Percentiles rank a stretch among this genome's conserved stretches.
Conservation (phyloP, 2,797 vertebrate genomes). For the Peromyscus melanophrys region DNA sequence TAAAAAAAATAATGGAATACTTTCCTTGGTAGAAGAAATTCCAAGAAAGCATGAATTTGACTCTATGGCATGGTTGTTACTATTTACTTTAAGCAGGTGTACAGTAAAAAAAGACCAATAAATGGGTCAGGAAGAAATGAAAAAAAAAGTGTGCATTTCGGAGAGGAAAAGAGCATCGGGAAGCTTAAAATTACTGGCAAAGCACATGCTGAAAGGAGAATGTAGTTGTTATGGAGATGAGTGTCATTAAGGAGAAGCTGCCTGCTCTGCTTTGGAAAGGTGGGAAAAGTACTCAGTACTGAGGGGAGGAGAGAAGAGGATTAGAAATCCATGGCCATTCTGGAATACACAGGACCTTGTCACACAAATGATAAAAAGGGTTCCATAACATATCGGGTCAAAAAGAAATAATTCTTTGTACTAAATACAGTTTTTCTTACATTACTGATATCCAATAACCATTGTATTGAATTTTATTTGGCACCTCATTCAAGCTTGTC, state of each 20-base stretch:
- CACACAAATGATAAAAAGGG: neutral
- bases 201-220: neutral
- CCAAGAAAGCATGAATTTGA: neutral
- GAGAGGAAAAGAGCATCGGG: neutral
- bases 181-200: neutral
- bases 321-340: neutral
- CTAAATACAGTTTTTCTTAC: neutral
- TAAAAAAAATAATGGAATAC: neutral
- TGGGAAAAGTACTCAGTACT: neutral
- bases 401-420: constrained; percentile 22
- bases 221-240: neutral
- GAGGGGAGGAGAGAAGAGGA: neutral
- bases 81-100: neutral
- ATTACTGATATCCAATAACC: constrained; percentile 35
- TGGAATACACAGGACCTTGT: neutral
- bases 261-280: too few relatives aligned
- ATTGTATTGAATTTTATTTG: constrained; percentile 65
- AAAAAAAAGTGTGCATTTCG: neutral
- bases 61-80: too few relatives aligned
- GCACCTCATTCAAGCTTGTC: neutral
- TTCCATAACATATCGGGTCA: neutral
- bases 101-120: too few relatives aligned
- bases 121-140: neutral
- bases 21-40: neutral
- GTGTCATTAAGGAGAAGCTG: too few relatives aligned